Percentiles rank a stretch among this genome's conserved stretches.
These are phyloP conservation scores for Etheostoma perlongum DNA, from an alignment of 2,797 vertebrate species.

Conservation along the genomic window DNA sequence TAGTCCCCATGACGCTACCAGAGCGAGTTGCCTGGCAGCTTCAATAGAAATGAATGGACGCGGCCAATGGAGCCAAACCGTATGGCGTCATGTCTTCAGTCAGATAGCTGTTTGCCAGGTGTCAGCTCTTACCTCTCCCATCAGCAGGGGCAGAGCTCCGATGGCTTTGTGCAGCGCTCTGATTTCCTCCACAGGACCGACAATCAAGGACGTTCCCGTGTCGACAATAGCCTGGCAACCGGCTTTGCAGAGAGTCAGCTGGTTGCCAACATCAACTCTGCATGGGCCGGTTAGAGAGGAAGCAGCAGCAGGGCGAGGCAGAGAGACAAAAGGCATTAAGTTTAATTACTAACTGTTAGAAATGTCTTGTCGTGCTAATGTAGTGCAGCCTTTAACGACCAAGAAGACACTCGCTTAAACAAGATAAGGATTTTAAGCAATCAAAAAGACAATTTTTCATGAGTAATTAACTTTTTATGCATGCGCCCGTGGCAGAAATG, in stretches of 20 bases:
- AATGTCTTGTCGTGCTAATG: background rate
- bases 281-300: background rate
- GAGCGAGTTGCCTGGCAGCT: too few species aligned
- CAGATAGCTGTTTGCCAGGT: background rate
- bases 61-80: too few species aligned
- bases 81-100: background rate
- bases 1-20: too few species aligned
- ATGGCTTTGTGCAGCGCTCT: constrained; percentile 86
- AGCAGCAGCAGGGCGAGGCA: background rate
- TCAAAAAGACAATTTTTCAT: background rate
- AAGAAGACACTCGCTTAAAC: background rate
- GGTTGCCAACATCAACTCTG: constrained; percentile 85
- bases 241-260: constrained; percentile 86
- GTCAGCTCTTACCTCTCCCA: constrained; percentile 82
- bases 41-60: too few species aligned
- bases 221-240: constrained; percentile 90
- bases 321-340: background rate
- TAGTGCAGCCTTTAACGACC: background rate
- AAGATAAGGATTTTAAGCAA: background rate
- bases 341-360: background rate
- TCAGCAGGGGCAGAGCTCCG: constrained; percentile 84
- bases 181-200: constrained; percentile 85
- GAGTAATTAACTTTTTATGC: background rate
- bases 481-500: background rate
- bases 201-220: constrained; percentile 88